Base-by-base conservation (phyloP, 2,113 vertebrate species). In the Electrona antarctica region DNA sequence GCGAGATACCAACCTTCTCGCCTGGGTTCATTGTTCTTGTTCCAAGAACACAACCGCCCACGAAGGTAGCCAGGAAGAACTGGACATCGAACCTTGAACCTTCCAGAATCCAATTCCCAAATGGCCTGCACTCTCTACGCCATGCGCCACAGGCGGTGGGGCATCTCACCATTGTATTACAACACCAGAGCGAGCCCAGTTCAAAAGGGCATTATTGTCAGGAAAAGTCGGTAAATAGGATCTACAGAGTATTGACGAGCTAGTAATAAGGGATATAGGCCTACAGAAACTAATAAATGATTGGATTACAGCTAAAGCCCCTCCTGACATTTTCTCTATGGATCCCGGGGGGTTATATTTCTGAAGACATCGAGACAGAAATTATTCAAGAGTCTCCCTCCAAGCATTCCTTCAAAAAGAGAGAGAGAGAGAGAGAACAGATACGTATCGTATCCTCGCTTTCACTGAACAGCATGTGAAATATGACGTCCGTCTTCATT, bases 281-380 rank as follows among this genome's bases (percentile, higher is more conserved):
- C 83, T 81, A 81, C 74, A 83, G 79, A 76, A 86, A 84, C 63
- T 72, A 79, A 80, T 78, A 83, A 75, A 60, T 69, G 65, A 46
- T 50, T 68, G 82, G 81, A 83, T 86, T 85, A 83, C 73, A 71
- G 70, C 73, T 87, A 90, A 90, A 91, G 84, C 84, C 69, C 78
- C 82, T 69, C 33, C 71, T 92, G 87, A 90, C 88, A 91, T 91
- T 91, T 91, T 73, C 74, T 84, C 80, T 87, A 77, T 70, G 2
- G 88, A 76, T 78, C 61, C 80, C 76, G 48, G 71, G 60, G 74
- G 76, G 73, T 69, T 83, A 83, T 77, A 72, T 85, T 87, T 87
- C 78, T 77, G 60, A 73, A 80, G 76, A 87, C n/a, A n/a, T 55
- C 69, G 48, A 74, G 46, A 76, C 29, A 70, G 69, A 70, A 60